phyloP scores from a whole-genome alignment of 1,140 invertebrate species.

The Pseudomyrmex flavicornis region DNA sequence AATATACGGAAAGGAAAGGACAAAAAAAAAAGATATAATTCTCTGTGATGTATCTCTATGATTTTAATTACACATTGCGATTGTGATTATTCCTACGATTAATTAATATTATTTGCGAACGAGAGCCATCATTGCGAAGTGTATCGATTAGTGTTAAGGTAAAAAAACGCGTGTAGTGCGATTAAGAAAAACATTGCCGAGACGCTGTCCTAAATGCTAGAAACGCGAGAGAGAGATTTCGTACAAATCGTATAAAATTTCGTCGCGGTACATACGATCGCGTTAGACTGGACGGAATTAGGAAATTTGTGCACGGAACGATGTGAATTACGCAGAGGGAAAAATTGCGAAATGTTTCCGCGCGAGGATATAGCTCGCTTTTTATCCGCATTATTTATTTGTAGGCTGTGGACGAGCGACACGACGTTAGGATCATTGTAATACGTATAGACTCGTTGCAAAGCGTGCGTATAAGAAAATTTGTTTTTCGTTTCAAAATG shows the following conservation, averaged over 20 bases:
- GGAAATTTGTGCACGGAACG: neutral
- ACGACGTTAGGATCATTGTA: neutral
- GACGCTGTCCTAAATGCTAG: slow-evolving; percentile 33
- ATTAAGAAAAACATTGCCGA: slow-evolving; percentile 17
- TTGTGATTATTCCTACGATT: slow-evolving; percentile 62
- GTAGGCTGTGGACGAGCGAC: slow-evolving; percentile 8
- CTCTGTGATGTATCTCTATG: slow-evolving; percentile 75
- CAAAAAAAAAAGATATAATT: slow-evolving; percentile 66
- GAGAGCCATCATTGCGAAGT: slow-evolving; percentile 38
- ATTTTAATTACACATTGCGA: slow-evolving; percentile 56
- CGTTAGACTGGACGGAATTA: slow-evolving; percentile 9
- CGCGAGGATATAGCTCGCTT: slow-evolving; percentile 15
- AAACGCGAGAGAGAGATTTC: slow-evolving; percentile 19
- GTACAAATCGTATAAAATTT: slow-evolving; percentile 45
- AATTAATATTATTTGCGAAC: slow-evolving; percentile 63
- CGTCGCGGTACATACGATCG: slow-evolving; percentile 24
- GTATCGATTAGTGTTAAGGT: slow-evolving; percentile 56
- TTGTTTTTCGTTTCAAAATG: neutral
- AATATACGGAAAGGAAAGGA: neutral
- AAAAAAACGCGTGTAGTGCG: slow-evolving; percentile 33
- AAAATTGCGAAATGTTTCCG: slow-evolving; percentile 24
- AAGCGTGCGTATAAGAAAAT: neutral
- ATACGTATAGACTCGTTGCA: neutral
- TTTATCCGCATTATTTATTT: slow-evolving; percentile 47
- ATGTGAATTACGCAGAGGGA: neutral